Evolutionary conservation across 2,113 vertebrate genomes (phyloP).

Genomic region (Amia ocellicauda): DNA sequence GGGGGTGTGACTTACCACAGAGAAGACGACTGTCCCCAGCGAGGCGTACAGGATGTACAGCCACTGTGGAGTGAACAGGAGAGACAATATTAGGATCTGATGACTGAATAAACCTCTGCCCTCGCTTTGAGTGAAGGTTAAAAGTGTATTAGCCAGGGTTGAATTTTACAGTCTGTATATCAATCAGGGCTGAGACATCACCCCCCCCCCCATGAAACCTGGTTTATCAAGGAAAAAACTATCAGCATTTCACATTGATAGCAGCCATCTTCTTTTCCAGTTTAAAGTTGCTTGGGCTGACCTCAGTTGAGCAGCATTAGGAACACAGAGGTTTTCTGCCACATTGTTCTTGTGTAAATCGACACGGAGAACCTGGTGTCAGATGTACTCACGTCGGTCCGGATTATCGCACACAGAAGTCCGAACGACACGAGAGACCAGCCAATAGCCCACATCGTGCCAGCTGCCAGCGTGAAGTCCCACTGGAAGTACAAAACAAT

Average conservation of each 20-base stretch:
- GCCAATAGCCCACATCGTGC: slow-evolving; percentile 49
- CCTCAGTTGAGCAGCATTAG: no score
- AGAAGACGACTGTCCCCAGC: slow-evolving; percentile 71
- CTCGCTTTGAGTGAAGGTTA: no score
- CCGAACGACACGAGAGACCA: slow-evolving; percentile 60
- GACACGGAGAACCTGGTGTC: no score
- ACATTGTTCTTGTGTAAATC: no score
- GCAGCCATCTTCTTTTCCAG: no score
- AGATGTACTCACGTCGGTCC: slow-evolving; percentile 58
- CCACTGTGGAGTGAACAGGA: slow-evolving; percentile 53
- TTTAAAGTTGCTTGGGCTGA: no score
- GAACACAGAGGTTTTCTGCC: no score
- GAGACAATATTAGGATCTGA: not conserved
- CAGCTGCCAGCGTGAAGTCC: slow-evolving; percentile 68
- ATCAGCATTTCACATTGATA: no score
- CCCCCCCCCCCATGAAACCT: no score
- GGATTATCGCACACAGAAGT: slow-evolving; percentile 62
- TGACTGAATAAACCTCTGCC: no score
- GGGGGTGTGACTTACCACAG: slow-evolving; percentile 60
- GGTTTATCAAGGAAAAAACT: no score
- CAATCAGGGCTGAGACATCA: not conserved
- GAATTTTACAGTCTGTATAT: not conserved
- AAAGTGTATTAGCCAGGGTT: no score
- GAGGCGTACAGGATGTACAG: slow-evolving; percentile 61
- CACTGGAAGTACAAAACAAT: slow-evolving; percentile 50